These are phyloP conservation scores for Lucilia cuprina DNA, from an alignment of 1,140 invertebrate species.

Conservation along the genomic window DNA sequence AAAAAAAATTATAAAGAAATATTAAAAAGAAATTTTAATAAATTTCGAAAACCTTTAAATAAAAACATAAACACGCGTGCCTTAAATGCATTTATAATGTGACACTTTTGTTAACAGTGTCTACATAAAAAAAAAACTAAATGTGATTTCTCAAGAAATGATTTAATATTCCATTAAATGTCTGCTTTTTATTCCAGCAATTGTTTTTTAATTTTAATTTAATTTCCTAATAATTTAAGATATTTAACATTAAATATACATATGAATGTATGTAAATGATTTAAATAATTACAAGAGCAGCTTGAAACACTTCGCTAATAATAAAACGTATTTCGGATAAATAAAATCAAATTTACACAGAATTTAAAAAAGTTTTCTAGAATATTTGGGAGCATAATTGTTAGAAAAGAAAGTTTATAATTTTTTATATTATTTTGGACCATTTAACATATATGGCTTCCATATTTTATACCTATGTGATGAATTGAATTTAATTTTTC, in stretches of 20 bases:
- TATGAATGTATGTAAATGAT: neutral
- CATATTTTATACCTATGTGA: too few relatives aligned
- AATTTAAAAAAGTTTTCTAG: too few relatives aligned
- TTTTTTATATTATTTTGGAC: too few relatives aligned
- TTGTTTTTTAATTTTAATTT: neutral
- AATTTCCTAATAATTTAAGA: neutral
- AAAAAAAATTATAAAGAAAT: neutral
- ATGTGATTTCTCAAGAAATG: neutral
- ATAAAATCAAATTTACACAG: too few relatives aligned
- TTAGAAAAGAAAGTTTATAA: too few relatives aligned
- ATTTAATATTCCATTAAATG: slow-evolving; percentile 4
- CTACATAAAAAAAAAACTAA: neutral
- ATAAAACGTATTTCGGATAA: too few relatives aligned
- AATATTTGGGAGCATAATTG: too few relatives aligned
- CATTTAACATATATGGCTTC: too few relatives aligned
- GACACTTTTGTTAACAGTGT: slow-evolving; percentile 2
- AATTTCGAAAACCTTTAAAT: slow-evolving; percentile 5
- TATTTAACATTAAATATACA: neutral
- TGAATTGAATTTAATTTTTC: too few relatives aligned
- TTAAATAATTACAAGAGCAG: neutral
- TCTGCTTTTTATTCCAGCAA: neutral
- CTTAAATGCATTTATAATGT: slow-evolving; percentile 33
- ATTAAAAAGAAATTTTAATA: slow-evolving; percentile 35
- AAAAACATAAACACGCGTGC: slow-evolving; percentile 20
- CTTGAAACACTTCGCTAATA: too few relatives aligned